These are phyloP conservation scores for Sanderia malayensis DNA, from an alignment of 30 jellyfish, hydroid and myxozoan genomes.

Conservation along the genomic window DNA sequence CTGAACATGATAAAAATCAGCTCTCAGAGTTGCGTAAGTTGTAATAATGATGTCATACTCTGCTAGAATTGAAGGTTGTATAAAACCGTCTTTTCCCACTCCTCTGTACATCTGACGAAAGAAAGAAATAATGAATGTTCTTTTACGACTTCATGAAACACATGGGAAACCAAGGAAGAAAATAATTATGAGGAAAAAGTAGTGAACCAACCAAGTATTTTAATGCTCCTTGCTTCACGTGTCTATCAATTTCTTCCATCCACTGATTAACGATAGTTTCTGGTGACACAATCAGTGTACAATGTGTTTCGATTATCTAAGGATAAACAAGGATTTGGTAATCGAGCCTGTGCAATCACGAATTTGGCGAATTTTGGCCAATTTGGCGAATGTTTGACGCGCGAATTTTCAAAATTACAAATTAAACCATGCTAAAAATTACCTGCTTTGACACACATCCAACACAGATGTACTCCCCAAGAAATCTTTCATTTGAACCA, in stretches of 20 bases:
- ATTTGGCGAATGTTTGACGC: no score
- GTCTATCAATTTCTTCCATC: slow-evolving; percentile 81
- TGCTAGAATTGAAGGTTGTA: slow-evolving; percentile 83
- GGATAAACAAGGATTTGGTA: no score
- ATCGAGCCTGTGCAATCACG: no score
- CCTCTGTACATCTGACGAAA: slow-evolving; percentile 76
- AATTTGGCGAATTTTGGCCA: no score
- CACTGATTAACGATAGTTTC: slow-evolving; percentile 81
- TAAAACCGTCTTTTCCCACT: slow-evolving; percentile 61
- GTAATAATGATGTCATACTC: slow-evolving; percentile 83
- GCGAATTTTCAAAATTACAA: no score
- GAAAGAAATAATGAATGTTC: neutral
- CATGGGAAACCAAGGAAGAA: no score
- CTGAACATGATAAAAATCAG: slow-evolving; percentile 72
- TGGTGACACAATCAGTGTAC: slow-evolving; percentile 91
- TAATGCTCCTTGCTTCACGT: slow-evolving; percentile 59
- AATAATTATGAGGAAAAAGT: no score
- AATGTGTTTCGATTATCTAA: slow-evolving; percentile 72
- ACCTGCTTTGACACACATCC: slow-evolving; percentile 61
- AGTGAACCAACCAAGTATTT: slow-evolving; percentile 77
- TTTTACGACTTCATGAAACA: no score
- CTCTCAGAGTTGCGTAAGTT: slow-evolving; percentile 62
- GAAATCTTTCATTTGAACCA: slow-evolving; percentile 24
- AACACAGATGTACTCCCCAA: slow-evolving; percentile 10
- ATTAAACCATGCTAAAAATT: neutral